Evolutionary conservation across 2,113 vertebrate species (phyloP).

Genomic region (Gorsachius goisagi): DNA sequence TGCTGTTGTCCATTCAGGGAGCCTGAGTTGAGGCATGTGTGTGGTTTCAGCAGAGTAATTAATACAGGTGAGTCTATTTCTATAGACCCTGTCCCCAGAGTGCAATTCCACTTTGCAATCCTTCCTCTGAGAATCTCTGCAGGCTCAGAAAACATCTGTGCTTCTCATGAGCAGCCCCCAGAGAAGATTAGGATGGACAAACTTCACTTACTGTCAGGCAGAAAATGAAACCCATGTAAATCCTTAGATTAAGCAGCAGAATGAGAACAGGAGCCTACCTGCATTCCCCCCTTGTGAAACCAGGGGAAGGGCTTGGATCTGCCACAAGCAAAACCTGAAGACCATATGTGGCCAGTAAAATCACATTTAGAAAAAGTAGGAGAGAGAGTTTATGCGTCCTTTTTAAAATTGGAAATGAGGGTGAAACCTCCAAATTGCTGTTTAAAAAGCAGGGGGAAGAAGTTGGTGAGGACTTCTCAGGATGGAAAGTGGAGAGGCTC

Average conservation of each 20-base stretch:
- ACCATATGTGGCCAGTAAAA: neutral
- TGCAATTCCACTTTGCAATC: neutral
- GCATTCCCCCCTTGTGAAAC: neutral
- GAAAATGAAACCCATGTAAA: conserved; percentile 21
- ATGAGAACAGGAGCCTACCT: neutral
- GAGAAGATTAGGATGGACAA: conserved; percentile 23
- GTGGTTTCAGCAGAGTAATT: neutral
- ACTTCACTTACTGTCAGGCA: neutral
- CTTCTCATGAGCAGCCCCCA: neutral
- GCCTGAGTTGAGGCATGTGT: neutral
- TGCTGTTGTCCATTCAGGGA: neutral
- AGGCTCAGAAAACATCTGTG: conserved; percentile 7
- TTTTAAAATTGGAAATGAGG: neutral
- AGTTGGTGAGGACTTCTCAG: neutral
- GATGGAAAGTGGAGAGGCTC: neutral
- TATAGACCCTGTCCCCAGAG: neutral
- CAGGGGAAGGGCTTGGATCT: neutral
- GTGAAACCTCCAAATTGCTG: neutral
- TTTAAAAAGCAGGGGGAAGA: neutral
- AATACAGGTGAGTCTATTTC: neutral
- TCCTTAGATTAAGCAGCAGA: neutral
- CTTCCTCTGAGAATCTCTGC: neutral
- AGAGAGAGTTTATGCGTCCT: neutral
- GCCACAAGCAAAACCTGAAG: neutral
- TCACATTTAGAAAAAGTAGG: neutral